Percentiles rank a stretch among this genome's conserved stretches.
These are phyloP conservation scores for Lasioglossum pauxillum DNA, from an alignment of 2,888 invertebrate species.

Conservation along the genomic window DNA sequence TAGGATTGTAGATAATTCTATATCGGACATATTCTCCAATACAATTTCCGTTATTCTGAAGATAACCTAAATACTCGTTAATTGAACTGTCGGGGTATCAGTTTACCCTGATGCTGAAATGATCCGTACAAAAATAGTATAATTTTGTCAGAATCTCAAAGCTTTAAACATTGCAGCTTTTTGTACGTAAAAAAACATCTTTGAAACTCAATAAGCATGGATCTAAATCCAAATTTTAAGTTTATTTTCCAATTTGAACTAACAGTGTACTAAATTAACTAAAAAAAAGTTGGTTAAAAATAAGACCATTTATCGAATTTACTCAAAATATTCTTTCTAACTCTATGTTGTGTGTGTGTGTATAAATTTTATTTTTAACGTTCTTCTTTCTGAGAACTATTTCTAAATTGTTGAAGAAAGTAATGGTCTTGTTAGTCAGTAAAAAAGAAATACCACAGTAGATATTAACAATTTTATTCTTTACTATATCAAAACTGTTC, in stretches of 20 bases:
- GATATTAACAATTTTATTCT: neutral
- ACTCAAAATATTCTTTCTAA: neutral
- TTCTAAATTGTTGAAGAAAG: neutral
- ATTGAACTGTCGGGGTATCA: neutral
- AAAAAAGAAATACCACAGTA: neutral
- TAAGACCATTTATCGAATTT: neutral
- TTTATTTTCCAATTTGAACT: neutral
- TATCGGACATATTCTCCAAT: neutral
- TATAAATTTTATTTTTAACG: neutral
- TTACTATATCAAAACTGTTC: too few species aligned
- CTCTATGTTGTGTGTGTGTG: neutral
- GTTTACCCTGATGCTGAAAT: neutral
- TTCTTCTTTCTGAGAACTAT: neutral
- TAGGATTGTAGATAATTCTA: neutral
- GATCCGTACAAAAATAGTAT: neutral
- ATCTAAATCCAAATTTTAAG: neutral
- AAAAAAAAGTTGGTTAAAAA: neutral
- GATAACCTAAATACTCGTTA: neutral
- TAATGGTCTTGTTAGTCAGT: neutral
- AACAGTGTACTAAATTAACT: neutral
- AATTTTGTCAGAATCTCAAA: neutral
- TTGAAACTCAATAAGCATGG: neutral
- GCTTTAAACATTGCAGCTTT: neutral
- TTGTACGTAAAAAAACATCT: neutral
- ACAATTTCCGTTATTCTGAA: neutral